Percentiles rank a stretch among this genome's conserved stretches.
Conservation (phyloP, 2,888 invertebrate genomes). For the Unio delphinus region DNA sequence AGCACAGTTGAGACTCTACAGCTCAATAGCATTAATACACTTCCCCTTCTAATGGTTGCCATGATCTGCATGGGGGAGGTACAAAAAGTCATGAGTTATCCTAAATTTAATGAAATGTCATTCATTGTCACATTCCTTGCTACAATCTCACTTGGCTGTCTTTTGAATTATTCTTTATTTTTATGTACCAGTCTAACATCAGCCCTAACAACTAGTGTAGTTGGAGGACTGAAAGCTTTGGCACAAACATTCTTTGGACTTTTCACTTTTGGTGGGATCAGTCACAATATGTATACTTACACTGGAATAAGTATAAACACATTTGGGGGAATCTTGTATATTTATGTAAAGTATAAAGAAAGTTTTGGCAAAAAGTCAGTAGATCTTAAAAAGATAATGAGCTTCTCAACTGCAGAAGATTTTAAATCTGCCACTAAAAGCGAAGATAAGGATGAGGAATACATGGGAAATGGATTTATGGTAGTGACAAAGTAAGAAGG, state of each 20-base stretch:
- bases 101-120: slow-evolving; percentile 26
- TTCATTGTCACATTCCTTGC: slow-evolving; percentile 65
- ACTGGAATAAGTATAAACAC: slow-evolving; percentile 71
- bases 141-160: slow-evolving; percentile 64
- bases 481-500: too few species aligned
- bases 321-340: slow-evolving; percentile 69
- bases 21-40: slow-evolving; percentile 70
- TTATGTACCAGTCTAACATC: slow-evolving; percentile 72
- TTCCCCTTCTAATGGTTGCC: slow-evolving; percentile 64
- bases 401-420: slow-evolving; percentile 48
- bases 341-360: slow-evolving; percentile 68
- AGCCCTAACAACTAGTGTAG: slow-evolving; percentile 72
- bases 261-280: slow-evolving; percentile 72
- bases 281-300: slow-evolving; percentile 61
- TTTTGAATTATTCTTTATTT: slow-evolving; percentile 72
- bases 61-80: slow-evolving; percentile 59
- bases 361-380: slow-evolving; percentile 15
- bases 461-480: too few species aligned
- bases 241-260: slow-evolving; percentile 72
- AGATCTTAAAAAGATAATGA: slow-evolving; percentile 51
- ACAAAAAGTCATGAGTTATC: slow-evolving; percentile 26
- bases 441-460: too few species aligned
- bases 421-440: slow-evolving; percentile 13
- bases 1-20: slow-evolving; percentile 69
- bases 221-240: slow-evolving; percentile 71